phyloP scores from a whole-genome alignment of 2,888 invertebrate genomes.

The Cotesia congregata region DNA sequence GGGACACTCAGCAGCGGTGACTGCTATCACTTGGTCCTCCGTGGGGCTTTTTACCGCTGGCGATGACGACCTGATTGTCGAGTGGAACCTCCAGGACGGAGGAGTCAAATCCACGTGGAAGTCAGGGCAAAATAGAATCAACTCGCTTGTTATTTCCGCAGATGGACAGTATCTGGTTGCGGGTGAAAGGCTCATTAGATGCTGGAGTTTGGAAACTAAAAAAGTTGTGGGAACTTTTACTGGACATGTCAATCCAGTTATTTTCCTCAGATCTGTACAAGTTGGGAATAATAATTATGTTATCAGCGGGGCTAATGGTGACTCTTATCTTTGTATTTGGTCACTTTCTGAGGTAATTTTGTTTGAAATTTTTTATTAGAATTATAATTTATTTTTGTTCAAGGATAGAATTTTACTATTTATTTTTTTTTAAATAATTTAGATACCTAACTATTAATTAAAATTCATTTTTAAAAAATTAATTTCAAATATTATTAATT shows the following conservation, averaged over 20 bases:
- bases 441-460: no score
- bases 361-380: neutral
- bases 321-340: conserved; percentile 72
- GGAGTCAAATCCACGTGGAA: conserved; percentile 76
- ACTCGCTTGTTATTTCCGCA: conserved; percentile 66
- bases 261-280: conserved; percentile 67
- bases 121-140: conserved; percentile 74
- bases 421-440: no score
- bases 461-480: no score
- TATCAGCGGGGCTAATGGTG: conserved; percentile 71
- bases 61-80: conserved; percentile 73
- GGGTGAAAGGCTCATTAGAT: conserved; percentile 71
- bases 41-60: conserved; percentile 74
- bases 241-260: conserved; percentile 76
- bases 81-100: conserved; percentile 71
- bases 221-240: conserved; percentile 76
- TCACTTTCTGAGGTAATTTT: conserved; percentile 66
- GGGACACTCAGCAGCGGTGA: conserved; percentile 72
- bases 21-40: conserved; percentile 73
- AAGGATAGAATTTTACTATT: neutral
- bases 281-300: conserved; percentile 66
- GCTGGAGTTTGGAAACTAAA: conserved; percentile 77
- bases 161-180: conserved; percentile 63
- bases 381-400: neutral
- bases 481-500: neutral